Evolutionary conservation across 2,113 vertebrate genomes (phyloP).

Genomic region (Catagonus wagneri): DNA sequence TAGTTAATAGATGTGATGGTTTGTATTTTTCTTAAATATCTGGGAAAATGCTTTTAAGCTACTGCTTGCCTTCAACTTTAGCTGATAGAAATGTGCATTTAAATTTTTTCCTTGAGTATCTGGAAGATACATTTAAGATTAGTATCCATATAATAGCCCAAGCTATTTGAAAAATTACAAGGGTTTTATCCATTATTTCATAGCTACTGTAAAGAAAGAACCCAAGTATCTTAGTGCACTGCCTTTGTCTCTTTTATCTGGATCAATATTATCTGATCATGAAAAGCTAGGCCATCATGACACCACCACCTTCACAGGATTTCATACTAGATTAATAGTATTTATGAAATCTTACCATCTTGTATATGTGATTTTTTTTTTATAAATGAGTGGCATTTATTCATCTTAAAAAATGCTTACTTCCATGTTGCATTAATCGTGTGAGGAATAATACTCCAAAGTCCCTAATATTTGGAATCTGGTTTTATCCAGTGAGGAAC

Average conservation of each 20-base stretch:
- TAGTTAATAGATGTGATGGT: neutral
- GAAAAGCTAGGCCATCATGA: neutral
- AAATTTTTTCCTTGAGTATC: slow-evolving; percentile 19
- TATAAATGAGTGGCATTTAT: neutral
- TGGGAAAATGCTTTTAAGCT: slow-evolving; percentile 5
- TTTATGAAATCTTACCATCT: neutral
- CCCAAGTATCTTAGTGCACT: neutral
- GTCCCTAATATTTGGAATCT: neutral
- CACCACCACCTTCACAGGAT: neutral
- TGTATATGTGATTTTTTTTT: neutral
- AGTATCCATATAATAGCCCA: neutral
- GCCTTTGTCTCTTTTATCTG: neutral
- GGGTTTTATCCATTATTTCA: neutral
- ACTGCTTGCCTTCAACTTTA: neutral
- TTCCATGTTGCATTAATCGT: neutral
- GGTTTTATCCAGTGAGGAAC: neutral
- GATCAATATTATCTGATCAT: neutral
- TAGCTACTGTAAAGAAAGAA: neutral
- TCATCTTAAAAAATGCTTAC: neutral
- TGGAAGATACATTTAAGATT: neutral
- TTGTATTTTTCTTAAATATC: slow-evolving; percentile 6
- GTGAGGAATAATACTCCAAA: neutral
- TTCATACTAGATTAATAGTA: neutral
- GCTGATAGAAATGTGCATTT: neutral
- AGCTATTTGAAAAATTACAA: neutral